Base-by-base conservation (phyloP, 2,888 invertebrate species). In the Idaea biselata region DNA sequence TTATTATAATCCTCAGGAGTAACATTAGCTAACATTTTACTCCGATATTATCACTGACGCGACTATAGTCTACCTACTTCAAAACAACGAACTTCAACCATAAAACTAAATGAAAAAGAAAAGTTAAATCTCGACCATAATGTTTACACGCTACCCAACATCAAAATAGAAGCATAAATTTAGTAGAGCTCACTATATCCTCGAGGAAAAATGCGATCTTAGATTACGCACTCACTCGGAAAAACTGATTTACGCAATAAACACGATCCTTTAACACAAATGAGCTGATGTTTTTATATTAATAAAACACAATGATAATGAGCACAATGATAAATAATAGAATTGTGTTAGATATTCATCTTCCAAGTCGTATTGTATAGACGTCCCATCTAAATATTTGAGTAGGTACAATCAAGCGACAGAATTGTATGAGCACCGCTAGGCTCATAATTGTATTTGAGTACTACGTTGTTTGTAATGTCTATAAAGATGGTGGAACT, bases 221-320 rank as follows among this genome's bases (percentile, higher is more conserved):
- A 58, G 58, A 63, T 63, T 63, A 60, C 63, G 60, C 11, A 44
- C 44, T 44, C 60, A 60, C 60, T 63, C 55, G 63, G 63, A 63
- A 63, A 62, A 63, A 63, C 63, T 63, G 60, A 63, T 63, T 63
- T 58, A 63, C 63, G 63, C 63, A 63, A 63, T 63, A 63, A 63
- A 62, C 62, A 59, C 56, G 59, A 54, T 59, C 32, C 58, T 33
- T 16, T 25, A 58, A 58, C 61, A 44, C 11, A 44, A 44, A 44
- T 44, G 44, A 44, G 5, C 44, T 44, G 33, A 33, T 33, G 44
- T 44, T 44, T 44, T 44, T 25, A 25, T 56, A 59, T 62, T 59
- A 62, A 58, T 59, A 59, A 57, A 58, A 32, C 44, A 18, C n/a
- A 32, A 16, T 59, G 58, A 56, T 59, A 56, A 62, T 59, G 59